Base-by-base conservation (phyloP, 1,140 invertebrate species). In the Temnothorax curvispinosus region DNA sequence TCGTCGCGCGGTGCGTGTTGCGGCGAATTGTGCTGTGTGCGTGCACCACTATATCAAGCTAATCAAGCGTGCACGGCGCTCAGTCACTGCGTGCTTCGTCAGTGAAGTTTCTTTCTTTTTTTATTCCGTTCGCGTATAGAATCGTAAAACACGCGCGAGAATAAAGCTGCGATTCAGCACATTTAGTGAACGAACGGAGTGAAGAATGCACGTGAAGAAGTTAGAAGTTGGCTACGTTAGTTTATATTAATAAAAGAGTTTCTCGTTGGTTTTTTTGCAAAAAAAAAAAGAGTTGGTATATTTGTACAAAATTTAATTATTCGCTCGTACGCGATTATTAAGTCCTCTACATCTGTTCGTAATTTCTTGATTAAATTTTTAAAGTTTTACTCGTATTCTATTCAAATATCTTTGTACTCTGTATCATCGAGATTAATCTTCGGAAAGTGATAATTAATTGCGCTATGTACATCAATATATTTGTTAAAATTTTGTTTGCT, bases 11-110 rank as follows among this genome's bases (percentile, higher is more conserved):
- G 91, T 88, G 81, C 84, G 85, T 89, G 72, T 88, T 82, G 77
- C 85, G 77, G 13, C 18, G 35, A 11, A 1, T 95, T 95, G 94
- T 92, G 92, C 56, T 60, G 89, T 88, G 27, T 47, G 21, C 64
- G 92, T 91, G 92, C 82, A 92, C 87, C 89, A 94, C 94, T 95
- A 95, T 95, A 95, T 95, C 95, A 94, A 95, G 92, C 93, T 94
- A 95, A 95, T 95, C 94, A 95, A 95, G 94, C 92, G 93, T 92
- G 94, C 94, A 95, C 94, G 94, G 94, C 94, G 94, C 92, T 94
- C 95, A 95, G 95, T 95, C 86, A 91, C 72, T 72, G 91, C 88
- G 87, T 87, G 89, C 88, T 85, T 58, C 41, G 13, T 80, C 54
- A 82, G 41, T 81, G 77, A 67, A 69, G 38, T 82, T 50, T 62